Percentiles rank a stretch among this genome's conserved stretches.
These are phyloP conservation scores for Scaptomyza polygonia DNA, from an alignment of 2,888 invertebrate species.

Conservation along the genomic window DNA sequence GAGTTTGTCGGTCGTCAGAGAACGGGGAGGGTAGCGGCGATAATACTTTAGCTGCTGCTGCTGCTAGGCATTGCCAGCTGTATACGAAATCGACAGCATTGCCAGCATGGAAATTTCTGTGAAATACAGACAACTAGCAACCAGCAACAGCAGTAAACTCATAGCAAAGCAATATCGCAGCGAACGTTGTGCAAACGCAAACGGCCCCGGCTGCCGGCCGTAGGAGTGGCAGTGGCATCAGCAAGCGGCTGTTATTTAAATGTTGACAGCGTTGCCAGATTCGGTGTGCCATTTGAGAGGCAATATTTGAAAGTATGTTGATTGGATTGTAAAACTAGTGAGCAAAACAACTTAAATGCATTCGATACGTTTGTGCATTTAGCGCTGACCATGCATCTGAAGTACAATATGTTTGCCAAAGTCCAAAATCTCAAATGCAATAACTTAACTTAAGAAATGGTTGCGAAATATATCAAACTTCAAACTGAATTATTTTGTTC, in stretches of 20 bases:
- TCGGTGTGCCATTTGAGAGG: slow-evolving; percentile 12
- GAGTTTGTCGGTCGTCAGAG: slow-evolving; percentile 62
- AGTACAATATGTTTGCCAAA: background rate
- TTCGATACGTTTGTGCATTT: slow-evolving; percentile 22
- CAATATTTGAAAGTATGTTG: slow-evolving; percentile 51
- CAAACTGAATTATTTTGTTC: background rate
- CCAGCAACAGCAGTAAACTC: slow-evolving; percentile 35
- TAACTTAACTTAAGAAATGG: background rate
- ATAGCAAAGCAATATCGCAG: slow-evolving; percentile 57
- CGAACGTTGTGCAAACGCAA: slow-evolving; percentile 70
- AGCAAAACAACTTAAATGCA: slow-evolving; percentile 21
- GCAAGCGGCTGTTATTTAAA: slow-evolving; percentile 65
- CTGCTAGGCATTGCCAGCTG: slow-evolving; percentile 55
- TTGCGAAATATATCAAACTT: background rate
- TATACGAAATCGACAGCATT: slow-evolving; percentile 45
- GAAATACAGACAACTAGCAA: slow-evolving; percentile 55
- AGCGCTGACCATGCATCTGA: slow-evolving; percentile 9
- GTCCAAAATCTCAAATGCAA: background rate
- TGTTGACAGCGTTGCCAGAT: slow-evolving; percentile 58
- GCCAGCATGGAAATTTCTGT: slow-evolving; percentile 58
- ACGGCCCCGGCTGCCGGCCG: slow-evolving; percentile 56
- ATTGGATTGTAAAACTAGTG: slow-evolving; percentile 41
- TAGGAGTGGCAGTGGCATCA: slow-evolving; percentile 63
- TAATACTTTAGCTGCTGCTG: slow-evolving; percentile 43
- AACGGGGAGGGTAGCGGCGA: slow-evolving; percentile 28